phyloP scores from a whole-genome alignment of 2,113 vertebrate species.

The Heliornis fulica region DNA sequence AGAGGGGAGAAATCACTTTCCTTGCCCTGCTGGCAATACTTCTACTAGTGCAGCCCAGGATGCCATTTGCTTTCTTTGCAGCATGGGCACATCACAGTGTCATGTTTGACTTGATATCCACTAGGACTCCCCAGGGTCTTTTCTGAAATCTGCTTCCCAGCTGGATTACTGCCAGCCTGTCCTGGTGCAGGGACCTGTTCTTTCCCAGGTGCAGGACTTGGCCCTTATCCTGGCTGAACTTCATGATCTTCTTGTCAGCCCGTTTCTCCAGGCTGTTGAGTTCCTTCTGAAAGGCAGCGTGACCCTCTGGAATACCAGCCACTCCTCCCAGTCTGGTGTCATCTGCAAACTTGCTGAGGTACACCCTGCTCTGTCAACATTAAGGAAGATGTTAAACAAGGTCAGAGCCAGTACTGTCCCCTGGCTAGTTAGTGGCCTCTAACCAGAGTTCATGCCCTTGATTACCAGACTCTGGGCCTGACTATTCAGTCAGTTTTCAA shows the following conservation, averaged over 20 bases:
- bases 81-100: neutral
- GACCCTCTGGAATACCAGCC: neutral
- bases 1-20: neutral
- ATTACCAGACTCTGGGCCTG: neutral
- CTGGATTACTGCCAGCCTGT: neutral
- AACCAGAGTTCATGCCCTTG: neutral
- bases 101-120: neutral
- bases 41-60: neutral
- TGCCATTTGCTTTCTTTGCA: neutral
- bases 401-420: neutral
- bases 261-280: neutral
- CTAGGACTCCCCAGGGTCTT: neutral
- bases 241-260: neutral
- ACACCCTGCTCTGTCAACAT: neutral
- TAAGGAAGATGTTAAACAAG: neutral
- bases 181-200: neutral
- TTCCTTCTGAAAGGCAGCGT: neutral
- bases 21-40: neutral
- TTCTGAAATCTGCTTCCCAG: neutral
- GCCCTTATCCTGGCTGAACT: neutral
- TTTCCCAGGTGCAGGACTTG: neutral
- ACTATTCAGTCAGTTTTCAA: neutral
- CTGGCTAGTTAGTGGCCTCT: neutral
- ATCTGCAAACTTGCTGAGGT: neutral
- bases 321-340: neutral